Evolutionary conservation across 1,140 invertebrate genomes (phyloP), one percentile per base, ranked within the genome.

Genomic region (Trypoxylus dichotomus): DNA sequence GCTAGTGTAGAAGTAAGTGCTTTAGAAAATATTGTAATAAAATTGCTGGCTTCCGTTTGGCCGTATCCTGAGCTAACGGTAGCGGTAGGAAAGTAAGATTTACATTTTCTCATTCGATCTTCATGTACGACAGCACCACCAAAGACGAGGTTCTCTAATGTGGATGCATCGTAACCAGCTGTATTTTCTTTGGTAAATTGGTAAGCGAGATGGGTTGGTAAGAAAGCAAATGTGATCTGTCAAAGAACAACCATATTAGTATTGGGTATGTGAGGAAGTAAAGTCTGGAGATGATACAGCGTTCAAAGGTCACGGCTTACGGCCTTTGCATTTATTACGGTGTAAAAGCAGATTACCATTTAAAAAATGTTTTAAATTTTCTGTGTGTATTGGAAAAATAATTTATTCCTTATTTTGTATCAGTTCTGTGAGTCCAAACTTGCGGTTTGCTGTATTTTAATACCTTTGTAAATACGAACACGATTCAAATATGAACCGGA

Each of bases 131-230:
- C 13, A 6, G 37, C n/a, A 13, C 74, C 74, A 21, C 41, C 42
- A n/a, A 54, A 43, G 3, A 43, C 10, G 10, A 47, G 3, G 21
- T 25, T 43, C 8, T 75, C 41, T 27, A 75, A 43, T 11, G 74
- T 47, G 3, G 74, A 47, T 10, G 21, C 19, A 54, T 75, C 42
- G 21, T 75, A 75, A 5, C 24, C 24, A 2, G 37, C 13, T n/a
- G 37, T 43, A 75, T 43, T 75, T 75, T 75, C 74, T 54, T 75
- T 54, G 3, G 37, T 75, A 13, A 75, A 43, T 75, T 43, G 24
- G 21, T 75, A 43, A 25, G 24, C 74, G 21, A 15, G 6, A 29
- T 75, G 21, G 11, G 74, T n/a, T 11, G 37, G 15, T 5, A 75
- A 25, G 19, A 75, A 54, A 0, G 24, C 13, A 24, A 47, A 47